A percentile compares a stretch with the other conserved stretches of the same genome.
Evolutionary conservation across 1,140 invertebrate genomes (phyloP).

Genomic region (Papilio polytes): DNA sequence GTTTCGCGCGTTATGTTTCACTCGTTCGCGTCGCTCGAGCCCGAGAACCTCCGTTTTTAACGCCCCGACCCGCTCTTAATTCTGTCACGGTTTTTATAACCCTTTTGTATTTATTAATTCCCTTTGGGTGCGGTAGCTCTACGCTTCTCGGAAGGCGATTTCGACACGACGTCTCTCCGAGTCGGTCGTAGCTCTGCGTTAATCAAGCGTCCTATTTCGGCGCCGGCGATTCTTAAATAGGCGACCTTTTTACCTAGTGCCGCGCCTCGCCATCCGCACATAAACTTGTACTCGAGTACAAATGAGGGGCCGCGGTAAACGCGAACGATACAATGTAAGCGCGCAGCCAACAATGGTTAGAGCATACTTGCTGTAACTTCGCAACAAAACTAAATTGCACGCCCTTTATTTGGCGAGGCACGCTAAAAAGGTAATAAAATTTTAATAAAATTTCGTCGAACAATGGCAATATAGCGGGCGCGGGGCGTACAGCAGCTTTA

Average conservation of each 20-base stretch:
- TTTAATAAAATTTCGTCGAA: constrained; percentile 64
- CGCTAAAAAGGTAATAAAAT: constrained; percentile 56
- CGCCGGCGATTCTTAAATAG: constrained; percentile 56
- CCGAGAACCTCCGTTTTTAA: constrained; percentile 71
- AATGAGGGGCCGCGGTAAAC: constrained; percentile 16
- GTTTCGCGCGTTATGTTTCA: constrained; percentile 83
- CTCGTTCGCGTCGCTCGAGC: constrained; percentile 77
- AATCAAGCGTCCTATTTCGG: constrained; percentile 78
- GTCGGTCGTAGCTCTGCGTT: constrained; percentile 67
- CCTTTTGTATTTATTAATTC: constrained; percentile 82
- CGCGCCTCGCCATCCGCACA: background rate
- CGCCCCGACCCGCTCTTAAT: constrained; percentile 75
- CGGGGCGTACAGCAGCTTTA: constrained; percentile 50
- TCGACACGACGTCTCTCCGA: constrained; percentile 76
- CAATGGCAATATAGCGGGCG: constrained; percentile 66
- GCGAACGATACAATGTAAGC: constrained; percentile 32
- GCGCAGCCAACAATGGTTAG: constrained; percentile 32
- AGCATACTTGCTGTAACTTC: constrained; percentile 22
- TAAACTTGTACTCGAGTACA: constrained; percentile 7
- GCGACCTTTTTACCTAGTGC: constrained; percentile 14
- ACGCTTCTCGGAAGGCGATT: constrained; percentile 78
- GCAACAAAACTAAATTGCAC: constrained; percentile 38
- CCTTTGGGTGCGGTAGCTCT: constrained; percentile 79
- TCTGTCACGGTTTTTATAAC: constrained; percentile 82
- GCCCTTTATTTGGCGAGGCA: constrained; percentile 35